phyloP scores from a whole-genome alignment of 2,113 vertebrate genomes.

The Coreoperca whiteheadi region DNA sequence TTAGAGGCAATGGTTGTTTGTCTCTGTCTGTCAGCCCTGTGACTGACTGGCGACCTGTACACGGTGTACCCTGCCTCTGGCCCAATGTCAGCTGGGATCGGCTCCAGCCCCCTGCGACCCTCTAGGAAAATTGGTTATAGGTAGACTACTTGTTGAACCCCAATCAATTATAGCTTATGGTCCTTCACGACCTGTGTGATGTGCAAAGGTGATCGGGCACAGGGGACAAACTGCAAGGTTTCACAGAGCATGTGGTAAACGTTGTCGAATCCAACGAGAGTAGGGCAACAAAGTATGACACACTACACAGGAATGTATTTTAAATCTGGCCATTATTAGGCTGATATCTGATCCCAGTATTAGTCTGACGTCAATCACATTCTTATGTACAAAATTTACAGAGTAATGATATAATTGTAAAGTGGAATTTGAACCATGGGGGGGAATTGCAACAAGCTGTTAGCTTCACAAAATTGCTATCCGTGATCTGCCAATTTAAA shows the following conservation, averaged over 20 bases:
- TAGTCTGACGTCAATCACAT: background rate
- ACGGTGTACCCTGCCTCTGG: too few relatives aligned
- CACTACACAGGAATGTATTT: background rate
- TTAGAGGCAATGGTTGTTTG: too few relatives aligned
- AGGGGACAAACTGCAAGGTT: background rate
- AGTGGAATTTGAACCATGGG: slow-evolving; percentile 21
- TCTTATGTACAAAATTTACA: background rate
- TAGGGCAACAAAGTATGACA: too few relatives aligned
- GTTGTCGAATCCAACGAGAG: background rate
- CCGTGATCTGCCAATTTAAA: slow-evolving; percentile 38
- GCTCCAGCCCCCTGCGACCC: too few relatives aligned
- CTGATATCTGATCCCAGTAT: slow-evolving; percentile 21
- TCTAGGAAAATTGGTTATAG: too few relatives aligned
- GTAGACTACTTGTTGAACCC: too few relatives aligned
- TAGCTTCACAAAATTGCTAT: slow-evolving; percentile 37
- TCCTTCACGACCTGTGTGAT: background rate
- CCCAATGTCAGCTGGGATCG: too few relatives aligned
- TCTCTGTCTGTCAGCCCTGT: too few relatives aligned
- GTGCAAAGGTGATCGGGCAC: background rate
- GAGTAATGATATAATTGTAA: slow-evolving; percentile 36
- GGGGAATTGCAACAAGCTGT: slow-evolving; percentile 40
- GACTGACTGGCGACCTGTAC: too few relatives aligned
- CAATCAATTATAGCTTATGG: background rate
- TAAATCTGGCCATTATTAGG: background rate
- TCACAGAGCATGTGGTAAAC: background rate